phyloP scores from a whole-genome alignment of 2,888 invertebrate species.

The Protula sp. region DNA sequence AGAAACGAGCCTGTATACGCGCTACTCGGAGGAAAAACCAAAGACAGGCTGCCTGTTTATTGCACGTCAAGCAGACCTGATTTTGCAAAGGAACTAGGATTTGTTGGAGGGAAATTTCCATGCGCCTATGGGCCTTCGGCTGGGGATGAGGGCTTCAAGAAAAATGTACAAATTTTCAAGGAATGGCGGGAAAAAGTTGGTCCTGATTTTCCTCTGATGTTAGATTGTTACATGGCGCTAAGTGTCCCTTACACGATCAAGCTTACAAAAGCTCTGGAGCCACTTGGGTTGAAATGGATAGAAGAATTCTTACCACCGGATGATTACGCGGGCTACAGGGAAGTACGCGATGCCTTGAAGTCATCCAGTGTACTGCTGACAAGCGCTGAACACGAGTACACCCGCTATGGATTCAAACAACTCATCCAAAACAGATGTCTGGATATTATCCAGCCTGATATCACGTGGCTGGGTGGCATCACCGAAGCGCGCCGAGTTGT shows the following conservation, averaged over 20 bases:
- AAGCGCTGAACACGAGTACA: constrained; percentile 49
- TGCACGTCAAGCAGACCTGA: constrained; percentile 45
- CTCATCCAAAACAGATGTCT: constrained; percentile 41
- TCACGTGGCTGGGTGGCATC: constrained; percentile 45
- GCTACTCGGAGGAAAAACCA: constrained; percentile 46
- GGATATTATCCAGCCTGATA: constrained; percentile 48
- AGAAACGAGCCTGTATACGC: constrained; percentile 46
- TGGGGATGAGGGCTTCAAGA: constrained; percentile 40
- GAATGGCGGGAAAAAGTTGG: constrained; percentile 44
- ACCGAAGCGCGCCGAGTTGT: constrained; percentile 45
- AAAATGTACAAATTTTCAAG: constrained; percentile 40
- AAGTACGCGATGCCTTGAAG: constrained; percentile 30
- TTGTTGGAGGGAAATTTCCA: constrained; percentile 43
- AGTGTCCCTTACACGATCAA: constrained; percentile 40
- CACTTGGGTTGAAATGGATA: constrained; percentile 45
- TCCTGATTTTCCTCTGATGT: constrained; percentile 41
- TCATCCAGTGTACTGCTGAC: constrained; percentile 40
- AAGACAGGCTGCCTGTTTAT: constrained; percentile 44
- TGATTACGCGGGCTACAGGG: constrained; percentile 36
- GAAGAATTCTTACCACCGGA: constrained; percentile 49
- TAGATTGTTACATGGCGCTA: constrained; percentile 48
- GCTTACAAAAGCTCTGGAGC: constrained; percentile 38
- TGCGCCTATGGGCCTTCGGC: constrained; percentile 46
- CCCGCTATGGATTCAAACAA: constrained; percentile 42
- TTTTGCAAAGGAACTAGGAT: constrained; percentile 41